Evolutionary conservation across 2,113 vertebrate genomes (phyloP).

Genomic region (Indri indri): DNA sequence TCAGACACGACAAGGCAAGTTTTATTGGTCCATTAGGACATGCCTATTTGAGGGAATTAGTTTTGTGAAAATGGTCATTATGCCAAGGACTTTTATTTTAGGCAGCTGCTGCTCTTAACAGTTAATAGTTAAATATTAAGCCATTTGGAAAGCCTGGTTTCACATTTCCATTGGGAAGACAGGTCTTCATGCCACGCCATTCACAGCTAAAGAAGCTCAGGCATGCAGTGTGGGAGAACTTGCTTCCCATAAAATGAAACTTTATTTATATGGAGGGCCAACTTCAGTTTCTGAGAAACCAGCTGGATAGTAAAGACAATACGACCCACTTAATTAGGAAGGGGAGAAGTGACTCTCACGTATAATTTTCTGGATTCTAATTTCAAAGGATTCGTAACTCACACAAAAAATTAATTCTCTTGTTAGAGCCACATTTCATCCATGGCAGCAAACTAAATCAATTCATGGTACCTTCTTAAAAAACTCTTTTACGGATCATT

Average conservation of each 20-base stretch:
- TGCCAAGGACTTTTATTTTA: slow-evolving; percentile 69
- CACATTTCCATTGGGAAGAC: background rate
- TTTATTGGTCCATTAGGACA: slow-evolving; percentile 77
- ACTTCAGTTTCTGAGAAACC: slow-evolving; percentile 75
- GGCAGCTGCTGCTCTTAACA: slow-evolving; percentile 56
- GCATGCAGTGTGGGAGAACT: background rate
- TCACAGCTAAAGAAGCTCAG: background rate
- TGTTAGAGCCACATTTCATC: slow-evolving; percentile 61
- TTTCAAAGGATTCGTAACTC: slow-evolving; percentile 73
- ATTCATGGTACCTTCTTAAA: background rate
- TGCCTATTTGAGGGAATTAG: slow-evolving; percentile 72
- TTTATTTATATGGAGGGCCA: slow-evolving; percentile 41
- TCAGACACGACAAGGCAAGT: slow-evolving; percentile 77
- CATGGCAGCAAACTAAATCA: slow-evolving; percentile 42
- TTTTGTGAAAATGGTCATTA: slow-evolving; percentile 73
- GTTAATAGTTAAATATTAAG: slow-evolving; percentile 64
- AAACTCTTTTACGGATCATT: background rate
- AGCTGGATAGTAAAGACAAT: slow-evolving; percentile 40
- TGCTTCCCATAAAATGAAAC: slow-evolving; percentile 58
- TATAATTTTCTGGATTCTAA: slow-evolving; percentile 65
- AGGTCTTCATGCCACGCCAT: background rate
- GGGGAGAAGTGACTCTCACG: slow-evolving; percentile 40
- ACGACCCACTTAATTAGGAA: slow-evolving; percentile 55
- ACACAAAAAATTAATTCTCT: slow-evolving; percentile 60
- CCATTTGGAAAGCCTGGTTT: slow-evolving; percentile 52